Conservation (phyloP, 2,113 vertebrate species). For the Gymnorhina tibicen region DNA sequence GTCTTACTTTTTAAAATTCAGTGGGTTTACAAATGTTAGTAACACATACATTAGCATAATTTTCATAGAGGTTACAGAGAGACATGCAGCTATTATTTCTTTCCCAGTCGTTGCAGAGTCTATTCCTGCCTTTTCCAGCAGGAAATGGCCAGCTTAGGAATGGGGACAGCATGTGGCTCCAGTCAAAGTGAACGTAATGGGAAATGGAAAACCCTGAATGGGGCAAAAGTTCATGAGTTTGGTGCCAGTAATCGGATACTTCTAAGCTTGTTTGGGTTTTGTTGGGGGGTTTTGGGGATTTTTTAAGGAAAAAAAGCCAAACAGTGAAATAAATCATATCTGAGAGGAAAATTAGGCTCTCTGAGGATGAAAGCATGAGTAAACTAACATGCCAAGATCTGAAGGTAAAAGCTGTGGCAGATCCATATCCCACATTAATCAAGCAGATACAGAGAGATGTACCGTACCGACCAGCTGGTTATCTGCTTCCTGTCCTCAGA, state of each 20-base stretch:
- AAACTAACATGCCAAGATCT: not conserved
- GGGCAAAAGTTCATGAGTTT: constrained; percentile 23
- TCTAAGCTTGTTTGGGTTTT: constrained; percentile 5
- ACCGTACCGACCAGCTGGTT: not conserved
- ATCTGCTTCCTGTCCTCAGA: not conserved
- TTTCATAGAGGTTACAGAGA: not conserved
- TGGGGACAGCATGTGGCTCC: not conserved
- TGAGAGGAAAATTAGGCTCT: not conserved
- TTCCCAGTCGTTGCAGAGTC: not conserved
- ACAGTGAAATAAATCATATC: constrained; percentile 1
- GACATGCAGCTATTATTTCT: not conserved
- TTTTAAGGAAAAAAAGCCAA: not conserved
- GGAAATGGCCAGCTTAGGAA: not conserved
- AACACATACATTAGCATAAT: not conserved
- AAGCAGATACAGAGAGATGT: not conserved
- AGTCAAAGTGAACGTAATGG: not conserved
- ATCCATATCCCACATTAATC: constrained; percentile 17
- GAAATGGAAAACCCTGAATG: constrained; percentile 17
- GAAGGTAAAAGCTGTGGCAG: constrained; percentile 10
- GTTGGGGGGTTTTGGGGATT: not conserved
- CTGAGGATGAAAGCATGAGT: not conserved
- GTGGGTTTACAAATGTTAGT: not conserved
- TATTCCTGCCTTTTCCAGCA: not conserved
- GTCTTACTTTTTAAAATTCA: not conserved
- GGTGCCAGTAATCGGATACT: constrained; percentile 1